Conservation (phyloP, 2,888 invertebrate genomes). For the Tipula helvola region DNA sequence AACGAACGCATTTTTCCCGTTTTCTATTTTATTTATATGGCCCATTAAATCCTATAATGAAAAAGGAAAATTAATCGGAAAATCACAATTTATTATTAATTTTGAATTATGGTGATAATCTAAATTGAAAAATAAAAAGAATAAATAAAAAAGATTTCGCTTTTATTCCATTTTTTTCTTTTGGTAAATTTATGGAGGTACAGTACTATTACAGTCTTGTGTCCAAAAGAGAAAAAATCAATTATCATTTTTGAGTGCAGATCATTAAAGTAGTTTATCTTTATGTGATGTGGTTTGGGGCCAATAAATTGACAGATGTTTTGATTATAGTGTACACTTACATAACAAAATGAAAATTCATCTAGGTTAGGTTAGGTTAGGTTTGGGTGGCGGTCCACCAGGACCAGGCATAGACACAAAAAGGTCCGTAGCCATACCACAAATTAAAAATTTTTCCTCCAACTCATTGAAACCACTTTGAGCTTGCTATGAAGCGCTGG, state of each 20-base stretch:
- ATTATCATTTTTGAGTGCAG: too few relatives aligned
- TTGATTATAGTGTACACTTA: neutral
- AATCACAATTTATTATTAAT: neutral
- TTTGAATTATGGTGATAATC: neutral
- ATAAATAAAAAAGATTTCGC: neutral
- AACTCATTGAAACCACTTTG: too few relatives aligned
- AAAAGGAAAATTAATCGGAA: neutral
- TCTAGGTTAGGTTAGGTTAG: too few relatives aligned
- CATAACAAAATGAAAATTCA: neutral
- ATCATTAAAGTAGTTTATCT: neutral
- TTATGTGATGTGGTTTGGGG: neutral
- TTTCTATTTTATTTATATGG: neutral
- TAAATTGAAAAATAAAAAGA: neutral
- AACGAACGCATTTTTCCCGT: neutral
- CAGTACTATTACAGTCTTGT: neutral
- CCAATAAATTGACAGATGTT: neutral
- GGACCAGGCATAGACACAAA: too few relatives aligned
- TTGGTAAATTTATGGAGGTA: neutral
- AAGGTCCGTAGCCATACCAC: too few relatives aligned
- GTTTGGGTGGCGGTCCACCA: too few relatives aligned
- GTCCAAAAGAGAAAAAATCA: neutral
- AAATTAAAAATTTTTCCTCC: too few relatives aligned
- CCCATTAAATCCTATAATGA: neutral
- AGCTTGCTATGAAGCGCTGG: too few relatives aligned
- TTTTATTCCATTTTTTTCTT: neutral